phyloP scores from a whole-genome alignment of 2,888 invertebrate genomes.

The Eulithis prunata region DNA sequence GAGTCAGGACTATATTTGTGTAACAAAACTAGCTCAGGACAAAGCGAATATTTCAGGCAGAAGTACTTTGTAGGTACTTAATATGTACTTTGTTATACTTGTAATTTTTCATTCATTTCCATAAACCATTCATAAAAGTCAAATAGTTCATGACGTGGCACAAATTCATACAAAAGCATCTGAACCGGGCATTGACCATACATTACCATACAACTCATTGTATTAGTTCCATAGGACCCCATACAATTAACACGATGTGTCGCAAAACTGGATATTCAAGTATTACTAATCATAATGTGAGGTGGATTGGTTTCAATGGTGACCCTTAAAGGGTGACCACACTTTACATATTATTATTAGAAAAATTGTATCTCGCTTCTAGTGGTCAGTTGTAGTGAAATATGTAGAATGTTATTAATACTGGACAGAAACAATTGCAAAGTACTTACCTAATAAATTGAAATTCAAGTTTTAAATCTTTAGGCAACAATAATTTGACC shows the following conservation, averaged over 20 bases:
- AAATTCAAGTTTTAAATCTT: too few species aligned
- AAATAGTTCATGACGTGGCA: slow-evolving; percentile 36
- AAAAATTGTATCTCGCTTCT: not conserved
- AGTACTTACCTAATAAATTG: too few species aligned
- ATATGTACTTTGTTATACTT: not conserved
- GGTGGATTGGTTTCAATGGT: slow-evolving; percentile 36
- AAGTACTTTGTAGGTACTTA: not conserved
- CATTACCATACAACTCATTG: slow-evolving; percentile 32
- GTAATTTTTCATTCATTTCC: slow-evolving; percentile 20
- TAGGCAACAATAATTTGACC: too few species aligned
- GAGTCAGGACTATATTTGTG: too few species aligned
- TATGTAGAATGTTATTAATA: too few species aligned
- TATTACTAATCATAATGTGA: slow-evolving; percentile 37
- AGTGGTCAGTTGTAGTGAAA: too few species aligned
- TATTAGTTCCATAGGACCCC: slow-evolving; percentile 35
- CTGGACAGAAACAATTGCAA: too few species aligned
- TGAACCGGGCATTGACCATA: slow-evolving; percentile 34
- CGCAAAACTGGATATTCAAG: slow-evolving; percentile 43
- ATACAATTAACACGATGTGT: slow-evolving; percentile 41
- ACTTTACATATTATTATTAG: slow-evolving; percentile 10
- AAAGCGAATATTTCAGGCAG: not conserved
- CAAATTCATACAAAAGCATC: slow-evolving; percentile 33
- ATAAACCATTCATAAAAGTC: slow-evolving; percentile 34
- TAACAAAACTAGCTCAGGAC: not conserved
- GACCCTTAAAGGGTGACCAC: slow-evolving; percentile 33